These are phyloP conservation scores for Drosophila bocki DNA, from an alignment of 1,140 invertebrate species.

Conservation along the genomic window DNA sequence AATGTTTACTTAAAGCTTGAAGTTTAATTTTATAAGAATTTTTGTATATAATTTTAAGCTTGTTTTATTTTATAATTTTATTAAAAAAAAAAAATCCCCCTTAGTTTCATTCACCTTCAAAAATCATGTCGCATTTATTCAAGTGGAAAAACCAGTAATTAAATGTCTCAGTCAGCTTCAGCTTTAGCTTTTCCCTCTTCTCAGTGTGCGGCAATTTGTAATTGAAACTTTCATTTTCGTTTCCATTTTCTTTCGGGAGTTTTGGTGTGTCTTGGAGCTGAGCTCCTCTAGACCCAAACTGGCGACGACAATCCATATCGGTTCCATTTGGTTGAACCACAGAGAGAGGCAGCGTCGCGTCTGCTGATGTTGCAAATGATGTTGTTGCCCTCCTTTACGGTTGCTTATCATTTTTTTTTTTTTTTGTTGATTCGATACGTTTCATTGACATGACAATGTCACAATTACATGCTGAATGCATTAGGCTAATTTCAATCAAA, in stretches of 20 bases:
- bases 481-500: constrained; percentile 60
- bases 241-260: constrained; percentile 35
- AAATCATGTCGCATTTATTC: constrained; percentile 55
- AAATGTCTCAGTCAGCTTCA: constrained; percentile 48
- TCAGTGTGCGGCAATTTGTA: constrained; percentile 56
- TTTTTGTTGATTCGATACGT: constrained; percentile 28
- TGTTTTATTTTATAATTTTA: background rate
- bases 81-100: too few relatives aligned
- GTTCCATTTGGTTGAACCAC: constrained; percentile 28
- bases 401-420: constrained; percentile 18
- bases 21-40: background rate
- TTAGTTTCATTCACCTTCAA: constrained; percentile 60
- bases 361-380: constrained; percentile 30
- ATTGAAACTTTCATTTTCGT: constrained; percentile 81
- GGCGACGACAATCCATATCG: constrained; percentile 9
- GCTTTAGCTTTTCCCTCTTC: constrained; percentile 26
- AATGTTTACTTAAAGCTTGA: background rate
- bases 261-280: background rate
- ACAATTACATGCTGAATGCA: constrained; percentile 38
- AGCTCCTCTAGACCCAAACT: constrained; percentile 10
- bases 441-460: constrained; percentile 59
- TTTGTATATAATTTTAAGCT: background rate
- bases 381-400: constrained; percentile 6
- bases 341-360: background rate
- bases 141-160: constrained; percentile 78